Evolutionary conservation across 1,140 invertebrate genomes (phyloP).

Genomic region (Streblospio benedicti): DNA sequence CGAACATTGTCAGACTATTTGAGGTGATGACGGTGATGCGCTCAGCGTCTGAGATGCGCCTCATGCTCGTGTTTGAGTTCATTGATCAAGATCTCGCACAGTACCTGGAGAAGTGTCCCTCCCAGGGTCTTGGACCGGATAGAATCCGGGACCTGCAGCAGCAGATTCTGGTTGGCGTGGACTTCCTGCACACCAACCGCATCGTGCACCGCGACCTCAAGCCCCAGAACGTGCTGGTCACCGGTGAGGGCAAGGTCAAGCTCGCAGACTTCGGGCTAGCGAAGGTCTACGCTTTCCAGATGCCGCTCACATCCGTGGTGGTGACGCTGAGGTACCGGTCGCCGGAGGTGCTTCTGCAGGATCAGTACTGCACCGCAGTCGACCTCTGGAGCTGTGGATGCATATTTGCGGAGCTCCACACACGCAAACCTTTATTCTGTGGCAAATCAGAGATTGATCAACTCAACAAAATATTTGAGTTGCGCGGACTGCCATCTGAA

Average conservation of each 20-base stretch:
- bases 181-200: constrained; percentile 64
- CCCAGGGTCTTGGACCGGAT: constrained; percentile 58
- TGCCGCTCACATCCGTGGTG: constrained; percentile 88
- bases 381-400: constrained; percentile 95
- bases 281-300: constrained; percentile 85
- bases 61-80: constrained; percentile 80
- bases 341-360: constrained; percentile 84
- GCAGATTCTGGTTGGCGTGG: constrained; percentile 83
- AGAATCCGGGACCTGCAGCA: constrained; percentile 71
- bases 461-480: constrained; percentile 54
- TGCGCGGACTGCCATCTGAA: constrained; percentile 40
- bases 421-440: constrained; percentile 43
- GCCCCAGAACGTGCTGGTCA: constrained; percentile 90
- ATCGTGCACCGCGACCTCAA: constrained; percentile 47
- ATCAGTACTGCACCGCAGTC: constrained; percentile 79
- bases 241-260: constrained; percentile 73
- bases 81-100: constrained; percentile 84
- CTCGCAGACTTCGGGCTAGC: constrained; percentile 95
- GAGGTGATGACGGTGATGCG: constrained; percentile 37
- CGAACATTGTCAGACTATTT: constrained; percentile 63
- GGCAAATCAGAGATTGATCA: constrained; percentile 48
- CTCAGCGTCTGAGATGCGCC: constrained; percentile 31
- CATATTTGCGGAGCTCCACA: constrained; percentile 78
- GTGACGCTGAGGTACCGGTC: constrained; percentile 94
- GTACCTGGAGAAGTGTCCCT: constrained; percentile 62